A percentile compares a stretch with the other conserved stretches of the same genome.
phyloP scores from a whole-genome alignment of 2,113 vertebrate genomes.

The Pleuronectes platessa region DNA sequence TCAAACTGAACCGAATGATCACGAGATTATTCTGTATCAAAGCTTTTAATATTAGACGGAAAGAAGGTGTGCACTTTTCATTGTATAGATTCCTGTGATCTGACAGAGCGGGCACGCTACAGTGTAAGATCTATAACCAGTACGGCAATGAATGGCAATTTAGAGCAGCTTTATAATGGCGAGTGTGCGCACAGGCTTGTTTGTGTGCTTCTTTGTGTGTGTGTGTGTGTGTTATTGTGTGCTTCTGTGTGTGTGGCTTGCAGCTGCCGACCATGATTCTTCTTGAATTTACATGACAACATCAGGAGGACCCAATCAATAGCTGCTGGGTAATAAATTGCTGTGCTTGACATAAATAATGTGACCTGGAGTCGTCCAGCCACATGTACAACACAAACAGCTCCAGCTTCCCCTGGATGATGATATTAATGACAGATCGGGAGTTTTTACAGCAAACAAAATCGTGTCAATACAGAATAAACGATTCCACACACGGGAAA shows the following conservation, averaged over 20 bases:
- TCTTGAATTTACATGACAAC: constrained; percentile 74
- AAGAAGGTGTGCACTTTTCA: constrained; percentile 34
- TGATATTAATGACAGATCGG: constrained; percentile 49
- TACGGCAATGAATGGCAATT: constrained; percentile 13
- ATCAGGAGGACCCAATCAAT: constrained; percentile 76
- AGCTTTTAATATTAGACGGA: constrained; percentile 53
- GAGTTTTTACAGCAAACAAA: constrained; percentile 27
- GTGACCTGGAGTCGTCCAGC: constrained; percentile 60
- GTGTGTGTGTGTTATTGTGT: constrained; percentile 23
- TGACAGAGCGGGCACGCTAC: constrained; percentile 1
- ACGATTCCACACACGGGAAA: constrained; percentile 14
- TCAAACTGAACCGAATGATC: constrained; percentile 64
- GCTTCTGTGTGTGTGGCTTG: constrained; percentile 29
- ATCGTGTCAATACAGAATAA: constrained; percentile 41
- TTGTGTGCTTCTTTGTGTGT: constrained; percentile 23
- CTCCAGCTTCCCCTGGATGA: constrained; percentile 43
- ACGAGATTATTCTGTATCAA: constrained; percentile 65
- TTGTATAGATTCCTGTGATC: constrained; percentile 37
- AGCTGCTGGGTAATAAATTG: constrained; percentile 75
- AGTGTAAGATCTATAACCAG: constrained; percentile 27
- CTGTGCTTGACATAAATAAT: constrained; percentile 75
- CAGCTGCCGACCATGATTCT: constrained; percentile 61
- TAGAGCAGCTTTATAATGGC: constrained; percentile 24
- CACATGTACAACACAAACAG: constrained; percentile 55
- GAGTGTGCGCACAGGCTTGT: not conserved